These are phyloP conservation scores for Drosophila paulistorum DNA, from an alignment of 1,140 invertebrate genomes.

Conservation along the genomic window DNA sequence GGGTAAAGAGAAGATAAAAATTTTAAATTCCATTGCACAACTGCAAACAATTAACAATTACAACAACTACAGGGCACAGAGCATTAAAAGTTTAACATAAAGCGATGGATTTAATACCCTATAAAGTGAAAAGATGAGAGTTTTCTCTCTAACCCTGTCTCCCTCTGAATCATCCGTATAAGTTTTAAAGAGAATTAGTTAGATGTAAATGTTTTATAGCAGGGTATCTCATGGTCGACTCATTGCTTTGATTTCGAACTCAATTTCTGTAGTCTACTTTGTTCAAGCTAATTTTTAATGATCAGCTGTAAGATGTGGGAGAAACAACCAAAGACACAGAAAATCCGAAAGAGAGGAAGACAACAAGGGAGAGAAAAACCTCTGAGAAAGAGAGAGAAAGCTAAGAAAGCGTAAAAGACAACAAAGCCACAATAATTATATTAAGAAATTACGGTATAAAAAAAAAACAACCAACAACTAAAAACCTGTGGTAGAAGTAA, in stretches of 20 bases:
- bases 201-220: not conserved
- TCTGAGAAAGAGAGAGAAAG: slow-evolving; percentile 25
- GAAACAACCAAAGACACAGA: slow-evolving; percentile 18
- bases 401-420: slow-evolving; percentile 66
- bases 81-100: slow-evolving; percentile 28
- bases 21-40: slow-evolving; percentile 68
- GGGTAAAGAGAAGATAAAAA: slow-evolving; percentile 20
- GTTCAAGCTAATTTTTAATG: slow-evolving; percentile 17
- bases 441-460: slow-evolving; percentile 46
- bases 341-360: not conserved
- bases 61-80: slow-evolving; percentile 54
- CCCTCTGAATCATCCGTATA: too few species aligned
- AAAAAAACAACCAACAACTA: slow-evolving; percentile 8
- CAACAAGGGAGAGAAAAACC: not conserved
- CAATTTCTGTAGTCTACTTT: slow-evolving; percentile 11
- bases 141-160: too few species aligned
- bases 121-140: too few species aligned
- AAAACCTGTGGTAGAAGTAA: slow-evolving; percentile 40
- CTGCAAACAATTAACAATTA: slow-evolving; percentile 77
- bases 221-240: not conserved
- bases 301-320: slow-evolving; percentile 35
- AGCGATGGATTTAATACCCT: slow-evolving; percentile 15
- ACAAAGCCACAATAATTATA: slow-evolving; percentile 57
- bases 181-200: too few species aligned
- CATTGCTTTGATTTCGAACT: not conserved